These are phyloP conservation scores for Oryzaephilus surinamensis DNA, from an alignment of 1,140 invertebrate species.

Conservation along the genomic window DNA sequence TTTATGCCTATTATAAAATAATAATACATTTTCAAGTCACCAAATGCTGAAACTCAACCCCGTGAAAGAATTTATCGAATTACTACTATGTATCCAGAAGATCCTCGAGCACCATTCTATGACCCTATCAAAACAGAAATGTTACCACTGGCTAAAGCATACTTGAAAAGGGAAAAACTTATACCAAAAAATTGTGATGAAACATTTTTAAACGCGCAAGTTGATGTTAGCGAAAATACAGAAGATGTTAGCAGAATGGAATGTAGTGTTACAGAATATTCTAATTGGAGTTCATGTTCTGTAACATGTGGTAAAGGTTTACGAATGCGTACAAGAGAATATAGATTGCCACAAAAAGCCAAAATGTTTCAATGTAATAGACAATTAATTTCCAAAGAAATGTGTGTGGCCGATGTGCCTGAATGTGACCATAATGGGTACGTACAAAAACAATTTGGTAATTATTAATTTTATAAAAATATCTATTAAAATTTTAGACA, in stretches of 20 bases:
- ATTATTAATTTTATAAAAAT: background rate
- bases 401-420: constrained; percentile 64
- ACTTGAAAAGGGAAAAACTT: constrained; percentile 60
- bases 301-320: constrained; percentile 82
- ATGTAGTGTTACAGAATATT: constrained; percentile 65
- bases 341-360: constrained; percentile 66
- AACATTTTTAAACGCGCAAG: constrained; percentile 46
- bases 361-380: constrained; percentile 64
- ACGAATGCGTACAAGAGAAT: constrained; percentile 65
- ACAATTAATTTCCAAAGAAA: constrained; percentile 75
- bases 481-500: constrained; percentile 6
- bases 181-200: constrained; percentile 63
- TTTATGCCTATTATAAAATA: no score
- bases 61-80: constrained; percentile 82
- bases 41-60: constrained; percentile 75
- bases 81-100: constrained; percentile 75
- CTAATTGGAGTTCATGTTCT: constrained; percentile 68
- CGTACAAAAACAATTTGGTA: constrained; percentile 8
- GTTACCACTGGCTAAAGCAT: constrained; percentile 67
- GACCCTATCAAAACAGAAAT: constrained; percentile 62
- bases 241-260: constrained; percentile 64
- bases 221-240: constrained; percentile 60
- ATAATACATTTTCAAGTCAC: constrained; percentile 50
- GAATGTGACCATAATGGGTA: constrained; percentile 46
- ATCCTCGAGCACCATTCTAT: constrained; percentile 86